phyloP scores from a whole-genome alignment of 2,113 vertebrate genomes.

The Morphnarchus princeps region DNA sequence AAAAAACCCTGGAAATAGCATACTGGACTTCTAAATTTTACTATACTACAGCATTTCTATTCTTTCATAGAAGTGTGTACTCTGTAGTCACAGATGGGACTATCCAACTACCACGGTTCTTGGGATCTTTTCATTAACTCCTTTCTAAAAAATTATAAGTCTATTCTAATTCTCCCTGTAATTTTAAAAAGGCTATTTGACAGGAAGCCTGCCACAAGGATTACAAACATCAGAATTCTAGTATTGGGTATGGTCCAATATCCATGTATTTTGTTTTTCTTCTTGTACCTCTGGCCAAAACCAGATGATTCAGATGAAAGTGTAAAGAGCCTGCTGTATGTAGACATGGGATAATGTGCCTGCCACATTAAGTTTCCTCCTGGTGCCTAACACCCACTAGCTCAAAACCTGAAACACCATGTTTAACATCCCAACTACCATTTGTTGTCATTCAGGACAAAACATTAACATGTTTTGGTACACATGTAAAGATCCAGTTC shows the following conservation, averaged over 20 bases:
- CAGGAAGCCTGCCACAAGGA: not conserved
- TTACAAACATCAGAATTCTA: not conserved
- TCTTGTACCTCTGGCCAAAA: not conserved
- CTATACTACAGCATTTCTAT: not conserved
- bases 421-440: not conserved
- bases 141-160: not conserved
- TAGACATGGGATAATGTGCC: not conserved
- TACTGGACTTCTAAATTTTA: not conserved
- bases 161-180: not conserved
- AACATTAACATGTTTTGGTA: not conserved
- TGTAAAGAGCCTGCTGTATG: not conserved
- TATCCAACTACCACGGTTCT: accelerated
- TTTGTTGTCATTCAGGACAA: not conserved
- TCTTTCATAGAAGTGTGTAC: not conserved
- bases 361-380: not conserved
- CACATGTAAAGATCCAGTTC: not conserved
- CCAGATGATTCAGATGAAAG: not conserved
- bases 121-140: not conserved
- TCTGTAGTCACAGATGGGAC: not conserved
- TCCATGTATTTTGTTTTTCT: not conserved
- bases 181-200: not conserved
- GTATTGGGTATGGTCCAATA: not conserved
- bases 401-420: not conserved
- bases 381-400: not conserved
- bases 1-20: not conserved